phyloP scores from a whole-genome alignment of 2,888 invertebrate species.

The Clunio marinus region DNA sequence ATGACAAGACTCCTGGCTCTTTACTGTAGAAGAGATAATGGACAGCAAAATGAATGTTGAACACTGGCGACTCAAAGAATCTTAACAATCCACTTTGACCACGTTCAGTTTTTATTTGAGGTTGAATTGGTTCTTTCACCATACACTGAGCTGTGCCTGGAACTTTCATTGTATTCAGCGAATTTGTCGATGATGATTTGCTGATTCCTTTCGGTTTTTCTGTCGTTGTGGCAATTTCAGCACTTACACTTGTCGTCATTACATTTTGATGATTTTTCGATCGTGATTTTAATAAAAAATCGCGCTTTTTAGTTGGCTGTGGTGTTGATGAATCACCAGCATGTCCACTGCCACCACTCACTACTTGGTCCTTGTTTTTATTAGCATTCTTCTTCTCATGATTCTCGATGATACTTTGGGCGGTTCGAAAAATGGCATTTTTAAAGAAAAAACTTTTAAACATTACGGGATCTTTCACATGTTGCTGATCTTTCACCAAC shows the following conservation, averaged over 20 bases:
- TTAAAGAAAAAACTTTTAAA: constrained; percentile 51
- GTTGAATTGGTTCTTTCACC: constrained; percentile 40
- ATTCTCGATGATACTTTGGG: constrained; percentile 52
- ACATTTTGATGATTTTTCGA: constrained; percentile 7
- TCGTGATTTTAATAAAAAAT: constrained; percentile 16
- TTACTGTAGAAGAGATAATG: constrained; percentile 97
- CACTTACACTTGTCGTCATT: constrained; percentile 25
- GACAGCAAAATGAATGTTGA: constrained; percentile 98
- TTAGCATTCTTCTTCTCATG: constrained; percentile 52
- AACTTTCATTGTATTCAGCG: constrained; percentile 47
- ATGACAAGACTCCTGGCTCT: constrained; percentile 95
- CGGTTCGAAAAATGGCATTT: constrained; percentile 52
- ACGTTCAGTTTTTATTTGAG: constrained; percentile 46
- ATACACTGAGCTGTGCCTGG: constrained; percentile 50
- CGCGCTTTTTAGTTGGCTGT: constrained; percentile 24
- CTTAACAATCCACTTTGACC: constrained; percentile 54
- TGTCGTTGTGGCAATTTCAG: constrained; percentile 23
- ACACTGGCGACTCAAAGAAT: constrained; percentile 94
- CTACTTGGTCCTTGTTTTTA: constrained; percentile 46
- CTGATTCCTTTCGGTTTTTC: constrained; percentile 42
- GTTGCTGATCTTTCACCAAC: constrained; percentile 29
- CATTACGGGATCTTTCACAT: constrained; percentile 48
- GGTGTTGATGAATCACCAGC: constrained; percentile 5
- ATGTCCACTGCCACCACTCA: constrained; percentile 42
- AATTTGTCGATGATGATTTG: constrained; percentile 44